A percentile compares a stretch with the other conserved stretches of the same genome.
These are phyloP conservation scores for Actenoides lindsayi DNA, from an alignment of 2,113 vertebrate genomes.

Conservation along the genomic window DNA sequence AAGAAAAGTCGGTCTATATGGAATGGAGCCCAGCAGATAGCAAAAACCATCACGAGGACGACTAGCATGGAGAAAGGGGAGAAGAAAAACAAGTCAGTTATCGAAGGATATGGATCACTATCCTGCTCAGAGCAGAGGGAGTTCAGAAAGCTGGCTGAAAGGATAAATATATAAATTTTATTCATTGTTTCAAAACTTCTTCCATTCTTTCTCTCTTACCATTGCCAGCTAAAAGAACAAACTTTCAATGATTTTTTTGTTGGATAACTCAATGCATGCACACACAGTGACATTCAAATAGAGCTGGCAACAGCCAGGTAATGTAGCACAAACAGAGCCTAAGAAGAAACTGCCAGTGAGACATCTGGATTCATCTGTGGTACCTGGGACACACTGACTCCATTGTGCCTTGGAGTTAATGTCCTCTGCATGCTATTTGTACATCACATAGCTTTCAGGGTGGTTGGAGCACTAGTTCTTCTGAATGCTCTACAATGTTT, in stretches of 20 bases:
- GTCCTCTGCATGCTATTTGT: background rate
- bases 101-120: background rate
- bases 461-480: background rate
- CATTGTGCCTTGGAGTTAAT: background rate
- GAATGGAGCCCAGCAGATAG: conserved; percentile 81
- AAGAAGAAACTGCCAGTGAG: background rate
- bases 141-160: background rate
- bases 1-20: conserved; percentile 80
- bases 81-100: background rate
- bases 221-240: background rate
- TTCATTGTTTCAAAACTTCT: background rate
- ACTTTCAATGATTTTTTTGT: background rate
- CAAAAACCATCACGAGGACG: conserved; percentile 79
- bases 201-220: background rate
- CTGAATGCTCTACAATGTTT: background rate
- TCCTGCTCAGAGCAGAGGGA: background rate
- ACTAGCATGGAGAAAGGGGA: conserved; percentile 50
- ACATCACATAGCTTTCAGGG: background rate
- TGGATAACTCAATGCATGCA: background rate
- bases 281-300: background rate
- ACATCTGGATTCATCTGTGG: background rate
- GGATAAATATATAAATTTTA: background rate
- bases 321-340: background rate
- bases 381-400: background rate
- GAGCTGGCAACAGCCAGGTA: background rate